Evolutionary conservation across 2,888 invertebrate genomes (phyloP).

Genomic region (Eupithecia subfuscata): DNA sequence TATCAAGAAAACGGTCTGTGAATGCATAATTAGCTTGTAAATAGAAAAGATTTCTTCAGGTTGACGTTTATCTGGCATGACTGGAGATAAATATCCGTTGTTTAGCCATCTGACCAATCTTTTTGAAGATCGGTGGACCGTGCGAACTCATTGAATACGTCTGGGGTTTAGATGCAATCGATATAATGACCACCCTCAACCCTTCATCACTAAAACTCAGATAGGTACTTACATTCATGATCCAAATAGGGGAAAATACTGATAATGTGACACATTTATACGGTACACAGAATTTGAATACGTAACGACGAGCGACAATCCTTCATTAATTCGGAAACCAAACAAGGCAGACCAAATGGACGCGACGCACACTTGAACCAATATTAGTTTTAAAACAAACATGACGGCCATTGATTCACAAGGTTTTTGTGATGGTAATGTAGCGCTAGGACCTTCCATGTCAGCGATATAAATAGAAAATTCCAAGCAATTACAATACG

Average conservation of each 20-base stretch:
- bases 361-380: constrained; percentile 76
- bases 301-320: constrained; percentile 69
- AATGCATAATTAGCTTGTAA: constrained; percentile 73
- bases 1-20: constrained; percentile 75
- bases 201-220: constrained; percentile 24
- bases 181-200: constrained; percentile 54
- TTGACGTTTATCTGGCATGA: constrained; percentile 74
- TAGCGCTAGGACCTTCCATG: constrained; percentile 69
- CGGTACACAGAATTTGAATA: constrained; percentile 59
- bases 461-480: constrained; percentile 55
- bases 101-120: constrained; percentile 69
- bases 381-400: constrained; percentile 81
- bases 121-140: constrained; percentile 73
- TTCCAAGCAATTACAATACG: constrained; percentile 41
- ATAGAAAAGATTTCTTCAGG: constrained; percentile 59
- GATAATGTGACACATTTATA: constrained; percentile 49
- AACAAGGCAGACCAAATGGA: constrained; percentile 76
- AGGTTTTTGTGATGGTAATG: constrained; percentile 79
- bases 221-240: constrained; percentile 16
- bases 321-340: constrained; percentile 78
- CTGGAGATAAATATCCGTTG: constrained; percentile 66
- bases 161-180: constrained; percentile 60
- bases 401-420: constrained; percentile 75
- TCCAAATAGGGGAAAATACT: constrained; percentile 17
- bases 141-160: constrained; percentile 73